Evolutionary conservation across 2,113 vertebrate genomes (phyloP).

Genomic region (Periophthalmodon schlosseri): DNA sequence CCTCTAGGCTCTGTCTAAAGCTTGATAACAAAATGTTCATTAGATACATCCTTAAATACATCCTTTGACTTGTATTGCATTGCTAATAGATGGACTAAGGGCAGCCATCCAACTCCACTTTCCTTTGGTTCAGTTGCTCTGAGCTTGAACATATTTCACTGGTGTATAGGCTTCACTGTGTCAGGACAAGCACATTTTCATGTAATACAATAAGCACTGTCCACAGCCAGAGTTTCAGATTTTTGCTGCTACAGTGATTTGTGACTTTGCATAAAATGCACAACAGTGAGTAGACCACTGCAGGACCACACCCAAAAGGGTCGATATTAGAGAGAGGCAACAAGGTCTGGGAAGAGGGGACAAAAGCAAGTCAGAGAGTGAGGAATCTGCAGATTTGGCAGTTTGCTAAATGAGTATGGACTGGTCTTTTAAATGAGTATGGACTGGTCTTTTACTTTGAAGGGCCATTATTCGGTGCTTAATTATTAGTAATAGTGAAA

Average conservation of each 20-base stretch:
- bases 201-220: not conserved
- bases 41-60: not conserved
- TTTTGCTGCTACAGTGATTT: conserved; percentile 12
- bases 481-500: no score
- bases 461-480: no score
- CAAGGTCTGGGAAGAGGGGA: conserved; percentile 11
- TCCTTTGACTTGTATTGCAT: not conserved
- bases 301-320: conserved; percentile 46
- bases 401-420: not conserved
- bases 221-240: not conserved
- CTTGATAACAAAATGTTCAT: conserved; percentile 29
- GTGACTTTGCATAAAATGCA: conserved; percentile 20
- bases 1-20: conserved; percentile 21
- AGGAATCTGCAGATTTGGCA: conserved; percentile 26
- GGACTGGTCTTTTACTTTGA: no score
- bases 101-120: conserved; percentile 22
- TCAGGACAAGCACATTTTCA: conserved; percentile 3
- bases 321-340: conserved; percentile 43
- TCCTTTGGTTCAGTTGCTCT: not conserved
- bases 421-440: not conserved
- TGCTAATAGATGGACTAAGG: conserved; percentile 2
- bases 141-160: not conserved
- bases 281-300: conserved; percentile 15
- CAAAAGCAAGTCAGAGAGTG: conserved; percentile 12
- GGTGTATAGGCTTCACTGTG: not conserved